A percentile compares a stretch with the other conserved stretches of the same genome.
Evolutionary conservation across 2,113 vertebrate genomes (phyloP).

Genomic region (Pedetes capensis): DNA sequence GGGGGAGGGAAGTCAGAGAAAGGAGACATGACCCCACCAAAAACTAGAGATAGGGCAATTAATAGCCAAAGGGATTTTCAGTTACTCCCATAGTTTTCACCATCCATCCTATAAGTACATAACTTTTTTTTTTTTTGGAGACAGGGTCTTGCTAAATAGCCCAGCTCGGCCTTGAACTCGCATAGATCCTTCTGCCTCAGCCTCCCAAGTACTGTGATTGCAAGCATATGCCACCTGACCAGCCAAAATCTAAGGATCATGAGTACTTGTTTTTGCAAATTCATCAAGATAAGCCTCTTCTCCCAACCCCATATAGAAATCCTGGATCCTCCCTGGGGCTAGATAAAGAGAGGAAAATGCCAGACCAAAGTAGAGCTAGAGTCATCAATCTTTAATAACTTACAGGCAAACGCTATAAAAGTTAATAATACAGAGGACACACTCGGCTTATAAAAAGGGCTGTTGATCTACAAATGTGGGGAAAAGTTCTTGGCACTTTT

Average conservation of each 20-base stretch:
- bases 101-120: neutral
- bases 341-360: slow-evolving; percentile 19
- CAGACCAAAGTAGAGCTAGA: slow-evolving; percentile 16
- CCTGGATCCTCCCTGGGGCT: neutral
- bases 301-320: neutral
- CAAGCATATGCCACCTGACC: too few species aligned
- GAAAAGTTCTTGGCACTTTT: slow-evolving; percentile 31
- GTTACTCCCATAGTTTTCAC: neutral
- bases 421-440: slow-evolving; percentile 26
- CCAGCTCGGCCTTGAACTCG: too few species aligned
- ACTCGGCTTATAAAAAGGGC: slow-evolving; percentile 45
- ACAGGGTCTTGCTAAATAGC: too few species aligned
- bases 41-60: neutral
- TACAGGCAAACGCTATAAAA: slow-evolving; percentile 64
- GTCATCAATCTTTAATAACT: slow-evolving; percentile 75
- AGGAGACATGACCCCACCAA: neutral
- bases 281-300: neutral
- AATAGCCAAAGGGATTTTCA: neutral
- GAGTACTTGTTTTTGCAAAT: slow-evolving; percentile 28
- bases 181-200: too few species aligned
- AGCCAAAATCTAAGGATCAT: neutral
- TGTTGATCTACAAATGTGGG: slow-evolving; percentile 3
- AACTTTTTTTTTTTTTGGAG: too few species aligned
- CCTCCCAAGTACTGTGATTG: too few species aligned
- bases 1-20: neutral